A percentile compares a stretch with the other conserved stretches of the same genome.
Conservation (phyloP, 2,797 vertebrate genomes). For the Pygocentrus nattereri region DNA sequence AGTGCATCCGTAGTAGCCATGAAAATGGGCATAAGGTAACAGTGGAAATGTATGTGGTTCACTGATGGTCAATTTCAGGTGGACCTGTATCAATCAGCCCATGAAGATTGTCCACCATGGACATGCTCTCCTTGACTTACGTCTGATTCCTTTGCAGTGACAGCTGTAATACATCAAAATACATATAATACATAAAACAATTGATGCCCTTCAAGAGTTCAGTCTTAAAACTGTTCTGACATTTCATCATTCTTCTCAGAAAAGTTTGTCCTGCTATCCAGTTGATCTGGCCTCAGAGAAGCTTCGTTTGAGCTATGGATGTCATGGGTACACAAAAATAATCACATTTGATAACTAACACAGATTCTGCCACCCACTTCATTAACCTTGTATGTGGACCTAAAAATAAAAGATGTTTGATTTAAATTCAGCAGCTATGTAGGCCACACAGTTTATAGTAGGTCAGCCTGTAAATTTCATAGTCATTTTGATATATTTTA, state of each 20-base stretch:
- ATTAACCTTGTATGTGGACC: conserved; percentile 43
- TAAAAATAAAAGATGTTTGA: conserved; percentile 44
- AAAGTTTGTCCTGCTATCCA: background rate
- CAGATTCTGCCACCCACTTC: conserved; percentile 30
- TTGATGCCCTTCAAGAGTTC: background rate
- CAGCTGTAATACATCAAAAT: too few relatives aligned
- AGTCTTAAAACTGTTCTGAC: background rate
- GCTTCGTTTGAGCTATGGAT: background rate
- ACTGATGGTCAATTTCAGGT: too few relatives aligned
- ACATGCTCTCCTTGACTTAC: background rate
- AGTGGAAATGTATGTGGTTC: too few relatives aligned
- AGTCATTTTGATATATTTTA: background rate
- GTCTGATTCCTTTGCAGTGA: background rate
- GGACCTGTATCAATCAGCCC: background rate
- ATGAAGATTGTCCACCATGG: background rate
- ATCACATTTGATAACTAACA: conserved; percentile 24
- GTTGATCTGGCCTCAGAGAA: background rate
- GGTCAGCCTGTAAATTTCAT: conserved; percentile 23
- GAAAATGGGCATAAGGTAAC: too few relatives aligned
- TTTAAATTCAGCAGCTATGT: conserved; percentile 34
- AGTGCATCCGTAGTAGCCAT: too few relatives aligned
- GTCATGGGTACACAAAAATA: background rate
- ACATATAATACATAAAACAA: background rate
- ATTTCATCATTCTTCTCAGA: background rate
- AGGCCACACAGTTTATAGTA: conserved; percentile 30